Base-by-base conservation (phyloP, 2,888 invertebrate species). In the Cacoxenus indagator region DNA sequence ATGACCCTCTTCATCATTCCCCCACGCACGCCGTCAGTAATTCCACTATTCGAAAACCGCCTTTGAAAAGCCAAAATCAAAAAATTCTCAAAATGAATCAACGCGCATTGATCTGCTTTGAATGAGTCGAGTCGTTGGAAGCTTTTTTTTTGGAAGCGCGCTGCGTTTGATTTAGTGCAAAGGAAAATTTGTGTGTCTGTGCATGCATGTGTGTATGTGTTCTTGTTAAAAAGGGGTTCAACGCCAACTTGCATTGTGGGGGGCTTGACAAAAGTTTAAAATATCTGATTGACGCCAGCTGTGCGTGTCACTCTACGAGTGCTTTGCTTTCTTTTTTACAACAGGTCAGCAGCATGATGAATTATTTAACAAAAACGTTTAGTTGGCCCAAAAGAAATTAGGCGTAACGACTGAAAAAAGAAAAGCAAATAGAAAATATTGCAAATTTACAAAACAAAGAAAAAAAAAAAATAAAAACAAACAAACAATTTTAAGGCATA, bases 161-260 rank as follows among this genome's bases (percentile, higher is more conserved):
- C 45, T 43, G 45, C 8, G 74, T 78, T 81, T 81, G 82, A 81
- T 81, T 81, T 82, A 82, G 78, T 78, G 73, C 78, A 81, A 78
- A 73, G 78, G 80, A 81, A 81, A 82, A 82, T 81, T 82, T 81
- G 82, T 81, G 51, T 51, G 19, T 51, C 17, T 17, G 51, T 6
- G 48, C 17, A 51, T 24, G 27, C 17, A 17, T 55, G 27, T 45
- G 19, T 61, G 37, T 43, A 22, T 43, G 22, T 61, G 24, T 31
- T 17, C 1, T 9, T 62, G 61, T 24, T 4, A 57, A 57, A n/a
- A 57, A 57, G 57, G 57, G 27, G 27, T 26, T 26, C 22, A 43
- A 24, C 11, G 61, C 4, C 37, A 62, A 55, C n/a, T n/a, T n/a
- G n/a, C n/a, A n/a, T n/a, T n/a, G n/a, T n/a, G n/a, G n/a, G n/a